Base-by-base conservation (phyloP, 2,888 invertebrate species). In the Tribolium freemani region DNA sequence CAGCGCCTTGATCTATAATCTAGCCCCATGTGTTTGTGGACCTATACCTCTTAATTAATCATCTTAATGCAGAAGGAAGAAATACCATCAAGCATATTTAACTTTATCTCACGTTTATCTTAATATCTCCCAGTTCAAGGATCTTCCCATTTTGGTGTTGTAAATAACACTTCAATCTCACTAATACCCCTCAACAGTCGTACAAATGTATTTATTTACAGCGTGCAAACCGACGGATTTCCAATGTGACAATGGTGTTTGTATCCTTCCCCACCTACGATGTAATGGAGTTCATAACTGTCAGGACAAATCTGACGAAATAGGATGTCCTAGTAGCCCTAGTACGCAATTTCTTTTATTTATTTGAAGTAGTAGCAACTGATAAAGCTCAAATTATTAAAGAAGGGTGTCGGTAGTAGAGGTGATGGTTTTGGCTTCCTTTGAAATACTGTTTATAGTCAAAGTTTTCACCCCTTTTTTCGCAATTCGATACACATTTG, bases 221-320 rank as follows among this genome's bases (percentile, higher is more conserved):
- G 84, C 83, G 69, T 84, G 84, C 76, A 75, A 71, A 74, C 76
- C 78, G 50, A 79, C 77, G 61, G 83, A 84, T 79, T 84, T 83
- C 78, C 78, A 77, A 75, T 92, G 92, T 82, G 89, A 90, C 80
- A 86, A 88, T 48, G 86, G 86, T n/a, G 87, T 87, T 60, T 92
- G 92, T 84, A 87, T 91, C 71, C 86, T 89, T 31, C 83, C 86
- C 26, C 79, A 83, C 1, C 86, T 88, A 79, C 87, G 87, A 53
- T 92, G 93, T 83, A 89, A 93, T 82, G 88, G 89, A 46, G 75
- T 77, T 4, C 76, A 79, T 21, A 90, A 93, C 75, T 93, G 92
- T 79, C 83, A 87, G 48, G 94, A 94, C 79, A 88, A 89, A 26
- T 88, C 90, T 5, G 94, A 94, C 79, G 93, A 93, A 83, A 81